phyloP scores from a whole-genome alignment of 2,113 vertebrate species.

The Cranoglanis bouderius region DNA sequence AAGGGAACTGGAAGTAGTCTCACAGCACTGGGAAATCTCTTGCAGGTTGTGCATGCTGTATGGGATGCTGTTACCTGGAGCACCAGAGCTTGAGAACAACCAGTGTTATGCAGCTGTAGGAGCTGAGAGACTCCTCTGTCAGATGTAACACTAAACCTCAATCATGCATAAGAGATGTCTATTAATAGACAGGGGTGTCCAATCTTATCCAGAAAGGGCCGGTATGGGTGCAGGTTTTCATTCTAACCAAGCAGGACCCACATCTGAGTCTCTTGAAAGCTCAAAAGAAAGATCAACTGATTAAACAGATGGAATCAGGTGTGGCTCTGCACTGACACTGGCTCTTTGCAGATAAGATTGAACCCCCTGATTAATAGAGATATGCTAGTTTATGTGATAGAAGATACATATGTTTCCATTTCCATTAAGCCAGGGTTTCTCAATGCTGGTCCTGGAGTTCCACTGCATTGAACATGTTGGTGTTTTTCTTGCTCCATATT shows the following conservation, averaged over 20 bases:
- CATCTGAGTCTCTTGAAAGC: too few relatives aligned
- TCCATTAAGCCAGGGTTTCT: not conserved
- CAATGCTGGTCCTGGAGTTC: not conserved
- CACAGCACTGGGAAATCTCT: not conserved
- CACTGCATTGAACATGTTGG: not conserved
- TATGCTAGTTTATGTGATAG: not conserved
- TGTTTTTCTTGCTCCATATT: not conserved
- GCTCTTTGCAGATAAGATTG: too few relatives aligned
- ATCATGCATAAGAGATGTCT: conserved; percentile 2
- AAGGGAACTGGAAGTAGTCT: not conserved
- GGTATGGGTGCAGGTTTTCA: too few relatives aligned
- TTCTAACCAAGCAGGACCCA: too few relatives aligned
- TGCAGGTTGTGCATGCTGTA: conserved; percentile 61
- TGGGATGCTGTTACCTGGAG: conserved; percentile 54
- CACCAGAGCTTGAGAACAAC: conserved; percentile 58
- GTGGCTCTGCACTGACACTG: too few relatives aligned
- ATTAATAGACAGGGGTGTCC: not conserved
- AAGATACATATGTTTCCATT: not conserved
- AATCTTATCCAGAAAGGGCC: too few relatives aligned
- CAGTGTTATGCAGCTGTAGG: not conserved
- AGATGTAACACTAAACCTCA: not conserved
- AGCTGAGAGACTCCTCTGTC: not conserved
- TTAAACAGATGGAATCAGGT: too few relatives aligned
- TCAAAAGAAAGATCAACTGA: too few relatives aligned
- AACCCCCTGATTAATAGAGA: not conserved